Evolutionary conservation across 2,797 vertebrate species (phyloP).

Genomic region (Odontamblyopus lacepedii): DNA sequence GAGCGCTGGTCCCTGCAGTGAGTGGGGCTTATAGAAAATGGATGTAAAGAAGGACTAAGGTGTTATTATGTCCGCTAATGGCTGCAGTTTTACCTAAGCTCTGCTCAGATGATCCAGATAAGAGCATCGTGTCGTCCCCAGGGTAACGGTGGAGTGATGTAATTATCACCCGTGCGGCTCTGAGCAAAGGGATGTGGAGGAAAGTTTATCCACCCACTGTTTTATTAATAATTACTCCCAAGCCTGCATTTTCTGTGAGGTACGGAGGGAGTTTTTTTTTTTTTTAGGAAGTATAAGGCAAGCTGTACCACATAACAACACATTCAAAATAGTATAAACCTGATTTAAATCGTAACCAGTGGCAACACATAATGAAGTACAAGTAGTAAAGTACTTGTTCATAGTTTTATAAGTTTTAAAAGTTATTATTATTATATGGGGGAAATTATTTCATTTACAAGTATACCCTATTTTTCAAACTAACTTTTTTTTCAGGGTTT

Average conservation of each 20-base stretch:
- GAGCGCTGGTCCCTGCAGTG: neutral
- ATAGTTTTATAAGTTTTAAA: no score
- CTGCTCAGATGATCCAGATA: neutral
- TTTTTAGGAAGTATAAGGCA: no score
- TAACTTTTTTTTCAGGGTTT: no score
- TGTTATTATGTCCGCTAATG: constrained; percentile 4
- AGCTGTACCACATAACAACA: no score
- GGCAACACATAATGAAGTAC: no score
- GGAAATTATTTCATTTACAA: no score
- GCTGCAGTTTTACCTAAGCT: constrained; percentile 7
- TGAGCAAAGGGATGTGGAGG: neutral
- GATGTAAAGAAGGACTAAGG: constrained; percentile 1
- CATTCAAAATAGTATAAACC: no score
- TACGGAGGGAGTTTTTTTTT: neutral
- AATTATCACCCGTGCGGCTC: constrained; percentile 11
- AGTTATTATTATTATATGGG: no score
- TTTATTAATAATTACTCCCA: constrained; percentile 6
- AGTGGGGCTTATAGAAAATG: constrained; percentile 9
- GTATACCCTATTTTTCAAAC: no score
- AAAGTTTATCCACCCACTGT: neutral
- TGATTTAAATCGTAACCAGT: no score
- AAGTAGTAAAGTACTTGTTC: no score
- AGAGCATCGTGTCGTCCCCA: neutral
- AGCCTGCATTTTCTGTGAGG: neutral
- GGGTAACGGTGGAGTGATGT: constrained; percentile 1